Conservation (phyloP, 2,797 vertebrate species). For the Sardinella longiceps region DNA sequence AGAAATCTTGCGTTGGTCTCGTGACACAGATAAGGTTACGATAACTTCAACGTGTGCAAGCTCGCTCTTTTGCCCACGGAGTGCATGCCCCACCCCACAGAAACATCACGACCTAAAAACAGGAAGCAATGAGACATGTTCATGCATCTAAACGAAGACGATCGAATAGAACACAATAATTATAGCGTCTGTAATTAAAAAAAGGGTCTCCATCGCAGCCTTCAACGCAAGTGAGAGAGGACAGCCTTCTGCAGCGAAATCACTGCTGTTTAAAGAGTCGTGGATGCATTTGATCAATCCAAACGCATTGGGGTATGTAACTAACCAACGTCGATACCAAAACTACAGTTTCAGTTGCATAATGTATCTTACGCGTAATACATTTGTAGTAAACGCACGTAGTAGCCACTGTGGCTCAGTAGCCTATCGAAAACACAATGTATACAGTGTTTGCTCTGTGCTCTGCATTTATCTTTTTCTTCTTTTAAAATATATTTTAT, state of each 20-base stretch:
- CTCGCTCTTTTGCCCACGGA: conserved; percentile 28
- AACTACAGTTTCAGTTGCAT: conserved; percentile 11
- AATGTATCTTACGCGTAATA: not conserved
- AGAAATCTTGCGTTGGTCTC: not conserved
- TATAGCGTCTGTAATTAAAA: not conserved
- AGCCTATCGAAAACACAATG: not conserved
- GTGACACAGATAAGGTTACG: conserved; percentile 36
- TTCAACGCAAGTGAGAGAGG: conserved; percentile 45
- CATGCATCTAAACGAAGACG: conserved; percentile 50
- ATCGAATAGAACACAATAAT: conserved; percentile 20
- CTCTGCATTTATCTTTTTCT: no score
- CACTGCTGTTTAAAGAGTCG: conserved; percentile 56
- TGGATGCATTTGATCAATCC: conserved; percentile 70
- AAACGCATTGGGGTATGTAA: conserved; percentile 66
- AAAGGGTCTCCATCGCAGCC: not conserved
- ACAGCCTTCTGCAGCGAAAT: conserved; percentile 58
- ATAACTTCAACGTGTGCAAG: conserved; percentile 39
- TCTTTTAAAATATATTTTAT: not conserved
- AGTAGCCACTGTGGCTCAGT: not conserved
- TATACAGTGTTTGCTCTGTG: not conserved
- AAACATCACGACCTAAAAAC: conserved; percentile 69
- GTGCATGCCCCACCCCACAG: conserved; percentile 70
- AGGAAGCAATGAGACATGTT: conserved; percentile 70
- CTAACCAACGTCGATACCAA: not conserved
- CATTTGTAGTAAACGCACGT: not conserved